Conservation (phyloP, 2,797 vertebrate species). For the Vultur gryphus region DNA sequence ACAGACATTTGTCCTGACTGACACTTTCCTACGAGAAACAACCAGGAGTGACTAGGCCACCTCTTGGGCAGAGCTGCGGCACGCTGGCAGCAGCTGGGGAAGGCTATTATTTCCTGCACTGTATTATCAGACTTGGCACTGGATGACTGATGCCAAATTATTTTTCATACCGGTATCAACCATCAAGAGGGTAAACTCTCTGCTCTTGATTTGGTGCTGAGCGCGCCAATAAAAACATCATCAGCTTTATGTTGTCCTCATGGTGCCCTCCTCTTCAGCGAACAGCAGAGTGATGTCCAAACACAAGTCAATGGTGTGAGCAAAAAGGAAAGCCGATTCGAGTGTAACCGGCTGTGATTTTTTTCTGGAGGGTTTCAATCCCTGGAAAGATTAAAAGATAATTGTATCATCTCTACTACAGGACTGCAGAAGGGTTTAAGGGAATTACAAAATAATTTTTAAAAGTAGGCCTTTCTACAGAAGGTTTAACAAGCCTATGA, state of each 20-base stretch:
- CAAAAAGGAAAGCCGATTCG: neutral
- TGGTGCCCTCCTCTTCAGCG: neutral
- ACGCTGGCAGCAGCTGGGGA: neutral
- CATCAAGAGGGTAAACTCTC: neutral
- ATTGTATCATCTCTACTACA: neutral
- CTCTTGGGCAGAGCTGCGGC: neutral
- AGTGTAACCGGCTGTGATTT: neutral
- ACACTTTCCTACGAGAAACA: neutral
- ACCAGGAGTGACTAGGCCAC: neutral
- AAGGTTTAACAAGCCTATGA: neutral
- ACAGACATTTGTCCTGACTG: neutral
- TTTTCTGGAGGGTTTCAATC: neutral
- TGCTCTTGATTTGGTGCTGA: neutral
- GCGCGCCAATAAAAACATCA: neutral
- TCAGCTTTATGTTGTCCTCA: neutral
- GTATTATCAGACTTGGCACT: neutral
- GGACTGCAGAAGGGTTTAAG: neutral
- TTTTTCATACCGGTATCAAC: neutral
- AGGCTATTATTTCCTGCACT: neutral
- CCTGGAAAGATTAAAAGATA: neutral
- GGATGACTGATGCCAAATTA: neutral
- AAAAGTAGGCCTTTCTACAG: neutral
- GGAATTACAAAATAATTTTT: neutral
- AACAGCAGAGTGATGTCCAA: neutral
- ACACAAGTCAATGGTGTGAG: neutral